A percentile compares a stretch with the other conserved stretches of the same genome.
Evolutionary conservation across 2,113 vertebrate species (phyloP).

Genomic region (Hippocampus abdominalis): DNA sequence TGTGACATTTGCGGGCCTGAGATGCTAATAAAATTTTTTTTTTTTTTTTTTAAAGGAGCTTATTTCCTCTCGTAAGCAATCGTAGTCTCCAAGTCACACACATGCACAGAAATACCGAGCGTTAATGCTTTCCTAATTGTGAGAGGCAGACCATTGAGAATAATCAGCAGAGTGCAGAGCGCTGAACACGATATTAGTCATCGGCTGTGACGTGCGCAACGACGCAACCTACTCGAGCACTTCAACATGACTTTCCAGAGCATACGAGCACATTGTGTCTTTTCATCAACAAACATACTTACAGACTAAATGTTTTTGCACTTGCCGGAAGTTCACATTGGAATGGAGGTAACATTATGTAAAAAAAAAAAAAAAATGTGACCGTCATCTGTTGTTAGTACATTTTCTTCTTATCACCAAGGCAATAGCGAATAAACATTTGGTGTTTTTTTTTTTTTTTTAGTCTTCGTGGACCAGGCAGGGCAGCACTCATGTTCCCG

Average conservation of each 20-base stretch:
- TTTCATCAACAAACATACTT: neutral
- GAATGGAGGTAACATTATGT: too few species aligned
- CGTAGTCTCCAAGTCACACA: constrained; percentile 19
- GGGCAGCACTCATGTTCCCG: neutral
- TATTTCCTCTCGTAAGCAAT: constrained; percentile 52
- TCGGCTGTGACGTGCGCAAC: constrained; percentile 59
- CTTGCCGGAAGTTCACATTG: neutral
- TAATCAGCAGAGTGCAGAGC: constrained; percentile 68
- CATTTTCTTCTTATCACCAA: too few species aligned
- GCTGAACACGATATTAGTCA: constrained; percentile 61
- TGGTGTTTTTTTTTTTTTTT: neutral
- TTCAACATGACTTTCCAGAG: constrained; percentile 4
- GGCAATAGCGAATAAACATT: neutral
- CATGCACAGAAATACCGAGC: constrained; percentile 25
- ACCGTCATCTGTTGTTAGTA: too few species aligned
- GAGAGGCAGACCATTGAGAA: constrained; percentile 60
- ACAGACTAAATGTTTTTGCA: neutral
- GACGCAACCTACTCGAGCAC: constrained; percentile 31
- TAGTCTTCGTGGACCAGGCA: neutral
- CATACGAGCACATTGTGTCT: neutral
- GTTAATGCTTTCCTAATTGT: constrained; percentile 69
- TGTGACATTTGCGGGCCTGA: constrained; percentile 14
- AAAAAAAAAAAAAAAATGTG: too few species aligned
- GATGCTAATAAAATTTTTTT: constrained; percentile 50
- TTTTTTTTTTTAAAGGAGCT: too few species aligned